Percentiles rank a stretch among this genome's conserved stretches.
phyloP scores from a whole-genome alignment of 2,113 vertebrate species.

The Asarcornis scutulata region DNA sequence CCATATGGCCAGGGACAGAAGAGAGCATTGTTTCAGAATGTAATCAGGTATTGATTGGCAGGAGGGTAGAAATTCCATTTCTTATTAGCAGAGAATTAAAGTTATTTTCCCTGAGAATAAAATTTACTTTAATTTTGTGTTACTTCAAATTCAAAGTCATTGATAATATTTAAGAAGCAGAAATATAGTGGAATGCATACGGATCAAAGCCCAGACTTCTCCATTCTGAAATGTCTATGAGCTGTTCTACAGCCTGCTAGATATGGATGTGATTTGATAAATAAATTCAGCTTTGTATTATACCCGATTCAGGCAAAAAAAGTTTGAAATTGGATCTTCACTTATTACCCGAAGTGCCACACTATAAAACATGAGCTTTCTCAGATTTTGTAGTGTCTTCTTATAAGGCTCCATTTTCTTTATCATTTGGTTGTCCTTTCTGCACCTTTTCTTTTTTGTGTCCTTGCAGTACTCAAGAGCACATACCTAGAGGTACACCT shows the following conservation, averaged over 20 bases:
- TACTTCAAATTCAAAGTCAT: background rate
- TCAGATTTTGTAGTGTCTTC: background rate
- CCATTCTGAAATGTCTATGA: background rate
- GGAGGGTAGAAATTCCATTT: background rate
- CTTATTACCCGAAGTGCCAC: background rate
- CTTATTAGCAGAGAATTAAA: background rate
- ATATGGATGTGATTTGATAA: background rate
- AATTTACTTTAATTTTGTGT: background rate
- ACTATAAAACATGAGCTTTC: background rate
- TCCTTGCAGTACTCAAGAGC: background rate
- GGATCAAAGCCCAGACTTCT: background rate
- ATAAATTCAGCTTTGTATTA: background rate
- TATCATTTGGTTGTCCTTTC: background rate
- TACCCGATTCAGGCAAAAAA: background rate
- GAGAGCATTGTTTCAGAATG: background rate
- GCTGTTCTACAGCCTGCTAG: background rate
- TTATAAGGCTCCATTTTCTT: background rate
- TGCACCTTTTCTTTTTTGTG: background rate
- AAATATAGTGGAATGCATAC: background rate
- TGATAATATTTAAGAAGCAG: background rate
- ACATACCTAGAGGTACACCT: background rate
- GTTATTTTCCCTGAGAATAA: background rate
- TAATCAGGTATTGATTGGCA: background rate
- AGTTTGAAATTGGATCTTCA: background rate
- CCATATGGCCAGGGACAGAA: background rate